These are phyloP conservation scores for Mola mola DNA, from an alignment of 2,113 vertebrate species.

Conservation along the genomic window DNA sequence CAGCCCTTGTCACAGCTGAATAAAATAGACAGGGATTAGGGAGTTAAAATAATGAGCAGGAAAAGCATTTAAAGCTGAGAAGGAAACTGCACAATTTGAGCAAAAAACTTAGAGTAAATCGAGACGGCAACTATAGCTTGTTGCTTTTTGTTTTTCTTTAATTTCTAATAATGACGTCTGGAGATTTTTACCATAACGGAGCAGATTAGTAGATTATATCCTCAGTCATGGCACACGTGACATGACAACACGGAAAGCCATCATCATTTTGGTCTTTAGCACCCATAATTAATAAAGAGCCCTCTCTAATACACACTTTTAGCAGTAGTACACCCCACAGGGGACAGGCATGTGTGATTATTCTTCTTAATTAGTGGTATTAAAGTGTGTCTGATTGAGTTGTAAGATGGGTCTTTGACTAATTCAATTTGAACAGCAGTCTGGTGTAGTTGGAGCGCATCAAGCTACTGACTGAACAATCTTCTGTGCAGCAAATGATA, in stretches of 20 bases:
- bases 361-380: constrained; percentile 81
- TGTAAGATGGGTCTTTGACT: constrained; percentile 72
- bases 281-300: constrained; percentile 73
- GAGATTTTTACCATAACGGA: constrained; percentile 54
- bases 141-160: constrained; percentile 28
- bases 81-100: constrained; percentile 35
- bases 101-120: constrained; percentile 5
- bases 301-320: constrained; percentile 62
- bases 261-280: constrained; percentile 62
- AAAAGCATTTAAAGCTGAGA: constrained; percentile 22
- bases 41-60: constrained; percentile 58
- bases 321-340: constrained; percentile 58
- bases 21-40: constrained; percentile 48
- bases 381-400: constrained; percentile 81
- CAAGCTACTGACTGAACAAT: constrained; percentile 55
- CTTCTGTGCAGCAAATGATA: constrained; percentile 34
- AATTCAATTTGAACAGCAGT: constrained; percentile 76
- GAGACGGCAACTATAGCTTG: too few species aligned
- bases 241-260: constrained; percentile 63
- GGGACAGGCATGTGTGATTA: constrained; percentile 78
- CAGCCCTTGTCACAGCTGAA: constrained; percentile 34
- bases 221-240: constrained; percentile 73
- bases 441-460: constrained; percentile 55
- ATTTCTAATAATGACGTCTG: constrained; percentile 58
- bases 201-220: constrained; percentile 79